Conservation (phyloP, 2,888 invertebrate species). For the Aplocera efformata region DNA sequence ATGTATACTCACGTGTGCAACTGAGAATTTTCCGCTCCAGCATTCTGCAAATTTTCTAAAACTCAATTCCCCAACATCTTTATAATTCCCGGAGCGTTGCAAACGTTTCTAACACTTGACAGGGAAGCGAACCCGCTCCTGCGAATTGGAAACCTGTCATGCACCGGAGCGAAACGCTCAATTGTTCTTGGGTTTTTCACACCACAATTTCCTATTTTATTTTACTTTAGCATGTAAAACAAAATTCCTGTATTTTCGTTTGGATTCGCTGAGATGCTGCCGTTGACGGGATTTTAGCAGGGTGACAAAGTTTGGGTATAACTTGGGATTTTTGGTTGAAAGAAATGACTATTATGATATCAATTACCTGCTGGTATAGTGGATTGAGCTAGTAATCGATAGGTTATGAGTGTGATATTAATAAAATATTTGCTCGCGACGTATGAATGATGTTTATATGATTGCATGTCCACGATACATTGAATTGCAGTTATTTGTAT, state of each 20-base stretch:
- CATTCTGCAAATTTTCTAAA: not conserved
- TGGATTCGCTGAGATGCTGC: conserved; percentile 61
- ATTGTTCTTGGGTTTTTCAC: conserved; percentile 47
- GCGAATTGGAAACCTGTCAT: conserved; percentile 63
- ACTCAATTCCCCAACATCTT: conserved; percentile 4
- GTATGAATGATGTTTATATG: too few relatives aligned
- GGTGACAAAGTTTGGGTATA: conserved; percentile 34
- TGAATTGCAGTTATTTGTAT: too few relatives aligned
- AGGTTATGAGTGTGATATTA: too few relatives aligned
- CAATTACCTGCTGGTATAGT: too few relatives aligned
- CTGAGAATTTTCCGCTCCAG: too few relatives aligned
- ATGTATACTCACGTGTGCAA: too few relatives aligned
- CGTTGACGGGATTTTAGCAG: conserved; percentile 65
- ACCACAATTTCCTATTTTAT: conserved; percentile 65
- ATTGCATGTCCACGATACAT: too few relatives aligned
- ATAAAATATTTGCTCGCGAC: too few relatives aligned
- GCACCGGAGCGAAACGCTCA: conserved; percentile 33
- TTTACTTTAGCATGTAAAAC: conserved; percentile 75
- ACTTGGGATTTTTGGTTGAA: conserved; percentile 6
- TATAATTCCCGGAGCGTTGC: conserved; percentile 1
- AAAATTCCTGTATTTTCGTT: conserved; percentile 69
- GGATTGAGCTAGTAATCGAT: too few relatives aligned
- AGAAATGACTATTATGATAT: not conserved
- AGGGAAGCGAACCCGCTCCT: conserved; percentile 42
- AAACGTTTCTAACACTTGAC: conserved; percentile 16